Evolutionary conservation across 2,113 vertebrate species (phyloP).

Genomic region (Pelodiscus sinensis): DNA sequence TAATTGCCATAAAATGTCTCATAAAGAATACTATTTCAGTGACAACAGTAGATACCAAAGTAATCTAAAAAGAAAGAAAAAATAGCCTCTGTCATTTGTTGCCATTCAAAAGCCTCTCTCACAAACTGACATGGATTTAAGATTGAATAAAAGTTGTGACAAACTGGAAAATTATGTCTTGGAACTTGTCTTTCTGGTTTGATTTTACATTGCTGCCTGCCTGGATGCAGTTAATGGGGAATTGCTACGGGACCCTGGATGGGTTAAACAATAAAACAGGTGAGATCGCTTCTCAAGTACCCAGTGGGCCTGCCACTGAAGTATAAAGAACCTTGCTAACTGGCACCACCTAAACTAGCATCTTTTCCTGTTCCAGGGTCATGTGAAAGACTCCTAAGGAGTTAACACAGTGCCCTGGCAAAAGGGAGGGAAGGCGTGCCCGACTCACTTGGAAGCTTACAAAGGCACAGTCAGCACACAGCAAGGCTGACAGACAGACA

Average conservation of each 20-base stretch:
- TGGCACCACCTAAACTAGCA: neutral
- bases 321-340: neutral
- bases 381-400: neutral
- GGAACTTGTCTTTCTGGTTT: neutral
- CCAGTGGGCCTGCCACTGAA: neutral
- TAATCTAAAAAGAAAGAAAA: constrained; percentile 66
- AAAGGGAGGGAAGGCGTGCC: neutral
- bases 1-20: constrained; percentile 74
- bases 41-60: constrained; percentile 75
- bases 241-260: neutral
- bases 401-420: neutral
- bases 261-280: neutral
- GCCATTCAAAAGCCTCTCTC: neutral
- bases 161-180: neutral
- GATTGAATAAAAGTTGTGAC: neutral
- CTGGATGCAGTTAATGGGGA: neutral
- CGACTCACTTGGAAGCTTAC: neutral
- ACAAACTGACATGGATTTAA: no score
- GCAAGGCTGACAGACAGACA: neutral
- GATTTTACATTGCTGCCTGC: neutral
- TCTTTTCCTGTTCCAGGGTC: neutral
- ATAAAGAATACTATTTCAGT: constrained; percentile 84
- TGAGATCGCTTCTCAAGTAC: neutral
- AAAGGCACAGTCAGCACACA: neutral
- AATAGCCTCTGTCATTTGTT: neutral